Evolutionary conservation across 1,140 invertebrate genomes (phyloP).

Genomic region (Olivierus martensii): DNA sequence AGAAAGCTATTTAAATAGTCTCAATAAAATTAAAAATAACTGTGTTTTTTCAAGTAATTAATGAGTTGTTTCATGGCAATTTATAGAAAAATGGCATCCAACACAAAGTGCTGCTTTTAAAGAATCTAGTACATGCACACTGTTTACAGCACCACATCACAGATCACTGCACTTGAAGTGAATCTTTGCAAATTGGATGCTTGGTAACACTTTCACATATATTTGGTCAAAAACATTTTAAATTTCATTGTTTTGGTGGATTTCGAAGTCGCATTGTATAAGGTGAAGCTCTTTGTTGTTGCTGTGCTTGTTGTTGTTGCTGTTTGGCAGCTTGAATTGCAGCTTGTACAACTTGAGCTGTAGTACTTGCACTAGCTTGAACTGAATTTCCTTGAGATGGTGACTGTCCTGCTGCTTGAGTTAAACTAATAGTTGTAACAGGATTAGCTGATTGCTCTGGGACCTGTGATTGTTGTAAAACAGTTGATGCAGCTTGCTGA

Average conservation of each 20-base stretch:
- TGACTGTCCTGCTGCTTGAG: conserved; percentile 2
- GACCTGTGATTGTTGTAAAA: conserved; percentile 2
- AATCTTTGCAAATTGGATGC: too few species aligned
- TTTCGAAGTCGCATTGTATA: conserved; percentile 14
- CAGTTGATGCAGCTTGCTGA: background rate
- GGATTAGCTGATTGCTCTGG: conserved; percentile 2
- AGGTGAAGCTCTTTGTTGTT: conserved; percentile 10
- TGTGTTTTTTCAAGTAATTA: too few species aligned
- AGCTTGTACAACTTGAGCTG: conserved; percentile 12
- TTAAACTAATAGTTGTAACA: background rate
- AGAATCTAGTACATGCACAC: too few species aligned
- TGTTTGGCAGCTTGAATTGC: conserved; percentile 4
- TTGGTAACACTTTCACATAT: too few species aligned
- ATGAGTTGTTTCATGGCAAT: too few species aligned
- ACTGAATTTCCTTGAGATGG: background rate
- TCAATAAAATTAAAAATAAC: too few species aligned
- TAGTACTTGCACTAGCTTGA: background rate
- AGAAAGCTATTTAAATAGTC: too few species aligned
- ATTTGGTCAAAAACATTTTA: too few species aligned
- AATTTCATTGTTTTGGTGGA: conserved; percentile 1
- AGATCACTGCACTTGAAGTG: too few species aligned
- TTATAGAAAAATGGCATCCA: too few species aligned
- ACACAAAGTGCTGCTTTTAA: too few species aligned
- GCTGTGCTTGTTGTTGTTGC: background rate
- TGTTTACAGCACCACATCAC: too few species aligned